Percentiles rank a stretch among this genome's conserved stretches.
Conservation (phyloP, 2,113 vertebrate species). For the Uria aalge region DNA sequence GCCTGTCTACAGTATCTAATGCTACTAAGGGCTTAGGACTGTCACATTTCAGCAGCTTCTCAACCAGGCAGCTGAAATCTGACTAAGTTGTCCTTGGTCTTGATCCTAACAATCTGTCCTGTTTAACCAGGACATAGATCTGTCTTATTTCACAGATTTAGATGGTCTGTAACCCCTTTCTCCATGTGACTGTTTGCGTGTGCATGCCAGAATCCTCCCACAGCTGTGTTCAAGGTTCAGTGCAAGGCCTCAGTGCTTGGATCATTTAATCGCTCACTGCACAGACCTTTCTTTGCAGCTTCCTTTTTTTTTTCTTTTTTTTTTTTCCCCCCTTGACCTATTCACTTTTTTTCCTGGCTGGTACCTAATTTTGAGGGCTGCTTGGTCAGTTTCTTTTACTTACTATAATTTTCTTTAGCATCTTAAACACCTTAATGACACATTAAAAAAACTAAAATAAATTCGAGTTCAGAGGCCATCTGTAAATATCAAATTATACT, state of each 20-base stretch:
- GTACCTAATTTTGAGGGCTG: neutral
- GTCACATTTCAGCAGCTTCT: neutral
- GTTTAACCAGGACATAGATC: conserved; percentile 5
- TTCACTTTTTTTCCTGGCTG: neutral
- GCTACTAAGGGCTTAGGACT: neutral
- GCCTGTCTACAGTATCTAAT: neutral
- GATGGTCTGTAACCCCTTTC: conserved; percentile 1
- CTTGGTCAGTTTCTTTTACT: neutral
- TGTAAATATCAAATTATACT: neutral
- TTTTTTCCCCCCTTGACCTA: neutral
- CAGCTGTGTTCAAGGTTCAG: conserved; percentile 60
- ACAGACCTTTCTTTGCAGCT: conserved; percentile 25
- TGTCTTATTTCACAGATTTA: conserved; percentile 28
- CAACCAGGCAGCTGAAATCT: neutral
- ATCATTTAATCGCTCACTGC: conserved; percentile 39
- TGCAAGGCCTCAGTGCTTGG: conserved; percentile 48
- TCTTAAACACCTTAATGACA: neutral
- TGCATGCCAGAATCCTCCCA: neutral
- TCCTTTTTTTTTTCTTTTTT: neutral
- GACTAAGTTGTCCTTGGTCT: conserved; percentile 14
- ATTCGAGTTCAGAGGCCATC: neutral
- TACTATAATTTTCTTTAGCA: neutral
- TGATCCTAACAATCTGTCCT: conserved; percentile 11
- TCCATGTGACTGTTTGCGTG: neutral
- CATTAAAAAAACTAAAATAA: neutral